Base-by-base conservation (phyloP, 2,113 vertebrate genomes). In the Brienomyrus brachyistius region DNA sequence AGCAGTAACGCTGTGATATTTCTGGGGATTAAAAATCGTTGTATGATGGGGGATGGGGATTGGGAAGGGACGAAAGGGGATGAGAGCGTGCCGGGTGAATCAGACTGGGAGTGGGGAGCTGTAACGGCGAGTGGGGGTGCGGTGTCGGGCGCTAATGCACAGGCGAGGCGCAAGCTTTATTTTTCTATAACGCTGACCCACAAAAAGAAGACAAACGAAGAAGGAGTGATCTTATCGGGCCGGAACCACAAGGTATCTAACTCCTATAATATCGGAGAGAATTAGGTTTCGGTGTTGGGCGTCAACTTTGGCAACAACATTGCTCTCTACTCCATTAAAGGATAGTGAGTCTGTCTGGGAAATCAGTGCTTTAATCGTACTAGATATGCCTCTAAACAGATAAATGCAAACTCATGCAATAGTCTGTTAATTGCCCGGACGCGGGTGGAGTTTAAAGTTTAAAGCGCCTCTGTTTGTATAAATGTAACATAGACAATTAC, bases 41-140 rank as follows among this genome's bases (percentile, higher is more conserved):
- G 19, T 31, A 35, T 91, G 92, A 83, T 83, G 31, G 51, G 91
- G 91, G 88, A 89, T 83, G 88, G 88, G 54, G 88, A 88, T 83
- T 87, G 88, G 54, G 13, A 21, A 21, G 17, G 40, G 15, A 82
- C 40, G 77, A 45, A 7, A 45, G 43, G 19, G 77, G 77, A 45
- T 82, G 77, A 45, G 77, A 82, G 77, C 15, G 40, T 19, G 77
- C 17, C 51, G 54, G 47, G 52, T 82, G 83, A 91, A 91, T 87
- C 90, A 82, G 86, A 31, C 8, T 43, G 87, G 52, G 56, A 89
- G 86, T 86, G 82, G 74, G 90, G 86, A 6, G 13, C 62, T 19
- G 59, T 10, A 4, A 27, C 50, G 59, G 89, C 40, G 15, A 51
- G 27, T 70, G n/a, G 56, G 56, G 17, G 50, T 52, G 85, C 51